Evolutionary conservation across 2,888 invertebrate species (phyloP), one percentile per base, ranked within the genome.

Genomic region (Branchellion lobata): DNA sequence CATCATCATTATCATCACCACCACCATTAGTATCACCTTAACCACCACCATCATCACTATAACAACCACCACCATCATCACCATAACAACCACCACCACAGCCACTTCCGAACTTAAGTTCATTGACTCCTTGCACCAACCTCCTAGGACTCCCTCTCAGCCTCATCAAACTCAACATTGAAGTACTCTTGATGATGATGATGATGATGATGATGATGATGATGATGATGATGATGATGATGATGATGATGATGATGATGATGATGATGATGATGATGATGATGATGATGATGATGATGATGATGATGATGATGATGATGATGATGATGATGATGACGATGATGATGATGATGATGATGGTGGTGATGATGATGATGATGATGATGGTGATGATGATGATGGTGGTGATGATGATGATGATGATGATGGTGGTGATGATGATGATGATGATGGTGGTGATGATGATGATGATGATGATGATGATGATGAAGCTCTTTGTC

Each of bases 281-380:
- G 36, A 36, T 40, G 74, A 74, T 40, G 68, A 78, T n/a, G 78
- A 69, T 65, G 31, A n/a, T 68, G 77, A 77, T n/a, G 31, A 57
- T 33, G 31, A 65, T 65, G 61, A 18, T 11, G 68, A 69, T 27
- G 40, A 34, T n/a, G 36, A 53, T 69, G 57, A 69, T 27, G 57
- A 73, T 72, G 73, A 72, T 31, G 73, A 72, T 27, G 57, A 79
- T 31, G 72, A 73, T 0, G 68, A 73, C 14, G 73, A 68, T 1
- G 73, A 72, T 47, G 73, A 79, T 24, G 65, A 79, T 33, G 73
- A 74, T 1, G 53, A 57, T 2, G 74, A 57, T n/a, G 34, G 36
- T 53, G 36, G 14, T 31, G 65, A 75, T 65, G 27, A 36, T 14
- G 29, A 34, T 29, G 33, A 61, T 75, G 79, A 79, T 34, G 79